Evolutionary conservation across 2,888 invertebrate genomes (phyloP).

Genomic region (Thera britannica): DNA sequence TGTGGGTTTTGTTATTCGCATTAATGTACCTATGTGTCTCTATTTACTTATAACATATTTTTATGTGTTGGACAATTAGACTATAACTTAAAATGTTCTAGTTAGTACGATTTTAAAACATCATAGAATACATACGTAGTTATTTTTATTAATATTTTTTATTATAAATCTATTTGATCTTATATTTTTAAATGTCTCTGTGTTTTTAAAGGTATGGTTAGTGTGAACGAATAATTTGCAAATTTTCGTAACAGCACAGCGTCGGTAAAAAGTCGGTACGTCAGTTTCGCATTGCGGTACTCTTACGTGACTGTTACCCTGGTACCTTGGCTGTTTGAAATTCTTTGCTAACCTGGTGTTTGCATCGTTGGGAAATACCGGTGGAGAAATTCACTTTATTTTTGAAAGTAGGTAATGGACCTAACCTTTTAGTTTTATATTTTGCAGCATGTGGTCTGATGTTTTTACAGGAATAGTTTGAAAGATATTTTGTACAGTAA

Average conservation of each 20-base stretch:
- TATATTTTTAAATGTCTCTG: not conserved
- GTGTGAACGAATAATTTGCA: not conserved
- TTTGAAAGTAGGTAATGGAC: slow-evolving; percentile 21
- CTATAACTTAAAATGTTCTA: too few relatives aligned
- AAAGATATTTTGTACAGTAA: slow-evolving; percentile 10
- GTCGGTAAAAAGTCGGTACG: slow-evolving; percentile 28
- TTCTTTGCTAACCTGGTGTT: slow-evolving; percentile 37
- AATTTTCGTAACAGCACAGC: slow-evolving; percentile 6
- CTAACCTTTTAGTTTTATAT: slow-evolving; percentile 20
- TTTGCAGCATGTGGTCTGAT: slow-evolving; percentile 14
- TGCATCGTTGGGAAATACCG: slow-evolving; percentile 32
- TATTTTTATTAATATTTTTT: not conserved
- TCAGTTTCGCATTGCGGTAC: slow-evolving; percentile 68
- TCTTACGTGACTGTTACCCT: slow-evolving; percentile 72
- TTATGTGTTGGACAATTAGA: too few relatives aligned
- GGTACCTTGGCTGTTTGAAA: slow-evolving; percentile 41
- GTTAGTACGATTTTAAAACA: too few relatives aligned
- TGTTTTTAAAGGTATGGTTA: not conserved
- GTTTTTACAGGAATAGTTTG: slow-evolving; percentile 17
- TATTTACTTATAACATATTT: not conserved
- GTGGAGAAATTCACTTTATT: slow-evolving; percentile 24
- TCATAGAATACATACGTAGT: not conserved
- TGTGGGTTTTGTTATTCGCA: slow-evolving; percentile 3
- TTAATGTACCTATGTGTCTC: slow-evolving; percentile 2
- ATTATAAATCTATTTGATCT: not conserved